These are phyloP conservation scores for Abscondita cerata DNA, from an alignment of 2,888 invertebrate genomes.

Conservation along the genomic window DNA sequence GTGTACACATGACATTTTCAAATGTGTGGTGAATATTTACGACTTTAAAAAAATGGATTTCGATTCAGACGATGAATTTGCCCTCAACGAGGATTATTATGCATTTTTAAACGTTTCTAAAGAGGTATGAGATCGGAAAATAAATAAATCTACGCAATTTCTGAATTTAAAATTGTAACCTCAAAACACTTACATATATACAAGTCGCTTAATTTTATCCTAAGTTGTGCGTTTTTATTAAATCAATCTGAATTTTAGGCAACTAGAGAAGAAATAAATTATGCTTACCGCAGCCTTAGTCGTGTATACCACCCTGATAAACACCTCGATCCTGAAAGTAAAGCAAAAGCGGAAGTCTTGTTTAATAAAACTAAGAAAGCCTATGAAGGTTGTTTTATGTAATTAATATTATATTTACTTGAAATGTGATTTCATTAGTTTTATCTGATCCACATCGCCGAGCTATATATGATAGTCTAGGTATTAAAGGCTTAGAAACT, in stretches of 20 bases:
- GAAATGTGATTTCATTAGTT: conserved; percentile 65
- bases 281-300: conserved; percentile 90
- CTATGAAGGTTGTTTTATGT: conserved; percentile 75
- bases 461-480: conserved; percentile 92
- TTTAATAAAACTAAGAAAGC: conserved; percentile 94
- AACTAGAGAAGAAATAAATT: conserved; percentile 88
- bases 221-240: too few species aligned
- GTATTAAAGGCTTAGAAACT: conserved; percentile 90
- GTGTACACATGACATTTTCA: conserved; percentile 13
- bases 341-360: conserved; percentile 88
- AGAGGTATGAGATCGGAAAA: conserved; percentile 70
- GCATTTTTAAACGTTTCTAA: conserved; percentile 84
- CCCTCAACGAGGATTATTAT: conserved; percentile 84
- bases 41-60: conserved; percentile 64
- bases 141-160: background rate
- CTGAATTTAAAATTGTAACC: conserved; percentile 10
- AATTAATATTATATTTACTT: background rate
- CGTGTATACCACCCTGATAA: conserved; percentile 97
- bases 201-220: background rate
- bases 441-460: conserved; percentile 91
- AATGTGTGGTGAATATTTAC: background rate
- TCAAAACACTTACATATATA: conserved; percentile 6
- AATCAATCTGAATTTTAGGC: conserved; percentile 71
- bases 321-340: conserved; percentile 82
- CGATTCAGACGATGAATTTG: conserved; percentile 71